Conservation (phyloP, 2,888 invertebrate genomes). For the Drosophila acutilabella region DNA sequence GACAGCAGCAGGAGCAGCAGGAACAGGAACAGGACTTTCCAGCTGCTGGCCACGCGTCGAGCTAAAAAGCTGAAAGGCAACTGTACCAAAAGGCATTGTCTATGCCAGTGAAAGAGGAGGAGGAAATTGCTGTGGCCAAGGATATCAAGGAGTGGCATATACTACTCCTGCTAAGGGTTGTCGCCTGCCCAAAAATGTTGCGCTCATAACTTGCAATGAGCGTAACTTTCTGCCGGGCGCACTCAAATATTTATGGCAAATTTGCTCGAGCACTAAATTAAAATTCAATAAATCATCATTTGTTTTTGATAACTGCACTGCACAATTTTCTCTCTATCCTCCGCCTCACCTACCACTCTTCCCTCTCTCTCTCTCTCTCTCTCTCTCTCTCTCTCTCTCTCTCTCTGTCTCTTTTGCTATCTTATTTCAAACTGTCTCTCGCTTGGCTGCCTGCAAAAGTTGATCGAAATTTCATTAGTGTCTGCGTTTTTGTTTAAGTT, state of each 20-base stretch:
- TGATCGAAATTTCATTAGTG: constrained; percentile 83
- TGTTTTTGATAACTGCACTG: constrained; percentile 57
- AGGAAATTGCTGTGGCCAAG: constrained; percentile 1
- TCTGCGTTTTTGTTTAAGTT: constrained; percentile 78
- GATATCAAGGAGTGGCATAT: background rate
- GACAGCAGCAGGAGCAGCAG: constrained; percentile 11
- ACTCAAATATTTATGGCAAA: constrained; percentile 80
- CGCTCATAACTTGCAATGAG: constrained; percentile 67
- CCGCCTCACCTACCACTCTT: no score
- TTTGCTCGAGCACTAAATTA: constrained; percentile 75
- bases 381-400: constrained; percentile 1
- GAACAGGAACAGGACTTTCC: constrained; percentile 14
- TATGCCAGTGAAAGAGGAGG: background rate
- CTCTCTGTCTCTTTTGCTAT: background rate
- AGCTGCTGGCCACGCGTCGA: constrained; percentile 63
- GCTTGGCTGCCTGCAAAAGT: constrained; percentile 59
- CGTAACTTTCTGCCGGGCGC: constrained; percentile 63
- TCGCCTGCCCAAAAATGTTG: constrained; percentile 22
- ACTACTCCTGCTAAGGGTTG: constrained; percentile 27
- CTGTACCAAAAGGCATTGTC: constrained; percentile 51
- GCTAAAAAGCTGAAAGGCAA: constrained; percentile 68
- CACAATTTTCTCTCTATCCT: constrained; percentile 4
- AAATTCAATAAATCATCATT: constrained; percentile 83
- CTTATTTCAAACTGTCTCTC: background rate
- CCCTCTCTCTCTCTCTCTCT: constrained; percentile 6